phyloP scores from a whole-genome alignment of 2,797 vertebrate genomes.

The Cossypha polioptera region DNA sequence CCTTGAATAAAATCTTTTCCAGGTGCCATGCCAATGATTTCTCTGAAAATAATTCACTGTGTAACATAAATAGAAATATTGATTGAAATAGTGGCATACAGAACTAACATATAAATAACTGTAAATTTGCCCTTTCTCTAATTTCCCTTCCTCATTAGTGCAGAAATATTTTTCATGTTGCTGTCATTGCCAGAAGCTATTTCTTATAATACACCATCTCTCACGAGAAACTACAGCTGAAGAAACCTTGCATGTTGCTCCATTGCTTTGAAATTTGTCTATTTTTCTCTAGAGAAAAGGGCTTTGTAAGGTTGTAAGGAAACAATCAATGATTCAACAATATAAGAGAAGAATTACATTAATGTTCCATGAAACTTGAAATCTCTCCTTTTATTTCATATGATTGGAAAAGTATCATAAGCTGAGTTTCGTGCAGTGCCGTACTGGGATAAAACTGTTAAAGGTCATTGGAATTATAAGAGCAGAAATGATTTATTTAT shows the following conservation, averaged over 20 bases:
- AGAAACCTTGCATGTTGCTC: not conserved
- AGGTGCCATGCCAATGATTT: not conserved
- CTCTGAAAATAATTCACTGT: not conserved
- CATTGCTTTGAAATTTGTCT: not conserved
- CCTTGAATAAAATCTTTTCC: not conserved
- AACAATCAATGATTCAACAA: not conserved
- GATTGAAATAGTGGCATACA: not conserved
- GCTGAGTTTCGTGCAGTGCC: not conserved
- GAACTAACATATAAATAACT: conserved; percentile 9
- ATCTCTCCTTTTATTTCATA: not conserved
- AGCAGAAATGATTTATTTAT: not conserved
- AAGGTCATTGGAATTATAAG: not conserved
- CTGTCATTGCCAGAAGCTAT: not conserved
- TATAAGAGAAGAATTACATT: not conserved
- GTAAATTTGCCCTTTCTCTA: conserved; percentile 3
- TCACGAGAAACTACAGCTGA: not conserved
- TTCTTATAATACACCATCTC: not conserved
- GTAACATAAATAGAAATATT: conserved; percentile 24
- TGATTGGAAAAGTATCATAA: not conserved
- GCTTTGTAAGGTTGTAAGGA: not conserved
- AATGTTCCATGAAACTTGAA: not conserved
- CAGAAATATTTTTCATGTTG: conserved; percentile 14
- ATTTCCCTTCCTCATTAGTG: conserved; percentile 18
- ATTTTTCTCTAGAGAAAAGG: not conserved
- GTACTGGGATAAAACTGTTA: not conserved